phyloP scores from a whole-genome alignment of 2,113 vertebrate genomes.

The Bos indicus region DNA sequence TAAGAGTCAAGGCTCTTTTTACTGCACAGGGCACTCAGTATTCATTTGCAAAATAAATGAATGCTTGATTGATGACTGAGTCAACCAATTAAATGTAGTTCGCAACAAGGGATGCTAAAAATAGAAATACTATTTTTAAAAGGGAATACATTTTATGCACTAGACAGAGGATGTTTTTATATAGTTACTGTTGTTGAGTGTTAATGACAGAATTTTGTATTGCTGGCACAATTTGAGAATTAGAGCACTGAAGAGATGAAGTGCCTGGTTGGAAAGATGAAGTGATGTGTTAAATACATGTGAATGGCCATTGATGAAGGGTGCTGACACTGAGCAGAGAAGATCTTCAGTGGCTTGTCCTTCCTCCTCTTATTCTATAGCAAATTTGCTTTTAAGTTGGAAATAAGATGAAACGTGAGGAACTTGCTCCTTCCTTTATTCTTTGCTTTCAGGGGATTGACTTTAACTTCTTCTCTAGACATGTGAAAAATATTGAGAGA shows the following conservation, averaged over 20 bases:
- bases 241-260: not conserved
- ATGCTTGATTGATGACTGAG: slow-evolving; percentile 32
- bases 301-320: not conserved
- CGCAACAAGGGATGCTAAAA: not conserved
- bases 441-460: not conserved
- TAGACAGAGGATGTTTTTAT: not conserved
- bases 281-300: not conserved
- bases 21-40: not conserved
- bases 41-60: slow-evolving; percentile 46
- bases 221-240: slow-evolving; percentile 27
- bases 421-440: not conserved
- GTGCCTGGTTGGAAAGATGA: not conserved
- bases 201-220: slow-evolving; percentile 30
- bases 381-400: not conserved
- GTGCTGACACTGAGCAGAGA: not conserved
- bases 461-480: not conserved
- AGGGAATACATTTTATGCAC: slow-evolving; percentile 33
- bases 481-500: not conserved
- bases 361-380: not conserved
- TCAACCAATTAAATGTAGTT: slow-evolving; percentile 5
- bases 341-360: not conserved
- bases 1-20: not conserved
- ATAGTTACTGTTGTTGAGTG: slow-evolving; percentile 20
- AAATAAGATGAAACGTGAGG: not conserved
- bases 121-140: slow-evolving; percentile 40